Evolutionary conservation across 2,113 vertebrate genomes (phyloP), one percentile per base, ranked within the genome.

Genomic region (Channa argus): DNA sequence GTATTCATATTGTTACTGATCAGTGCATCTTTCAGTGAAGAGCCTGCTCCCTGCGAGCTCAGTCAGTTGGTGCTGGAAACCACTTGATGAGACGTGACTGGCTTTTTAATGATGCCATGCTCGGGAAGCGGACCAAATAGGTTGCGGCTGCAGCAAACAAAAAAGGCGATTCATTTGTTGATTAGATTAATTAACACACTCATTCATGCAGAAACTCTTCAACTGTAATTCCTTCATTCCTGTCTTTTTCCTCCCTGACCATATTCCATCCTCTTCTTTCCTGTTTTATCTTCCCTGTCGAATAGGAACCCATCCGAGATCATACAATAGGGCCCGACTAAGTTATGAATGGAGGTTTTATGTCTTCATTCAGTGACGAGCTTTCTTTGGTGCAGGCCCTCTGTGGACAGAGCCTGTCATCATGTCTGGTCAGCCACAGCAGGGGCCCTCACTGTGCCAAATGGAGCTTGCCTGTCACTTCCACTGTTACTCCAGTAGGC

Each of bases 101-200:
- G 92, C 76, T 84, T 90, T 89, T 88, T 88, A 94, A 93, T 83
- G 79, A 91, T 87, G 59, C 74, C n/a, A 71, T 24, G 39, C 66
- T 85, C 63, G 94, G 95, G 95, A 96, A 95, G 91, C 61, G 79
- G 92, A 95, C 93, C 94, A 92, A 95, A 92, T 92, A 94, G 93
- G 87, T 92, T 94, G 94, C 90, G 71, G 79, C 50, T 43, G 90
- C 92, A 43, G 75, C 68, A 84, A 83, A 93, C 89, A 92, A 85
- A 93, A 88, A 76, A 75, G 74, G 60, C 78, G 37, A 89, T 93
- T 93, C 90, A 93, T 91, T 79, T 67, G 81, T 81, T 87, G 67
- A 71, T 83, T 69, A 44, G 55, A 63, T 71, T 54, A 74, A 80
- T 85, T 78, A 56, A 83, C 68, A 60, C 61, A 61, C 46, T 71